Base-by-base conservation (phyloP, 1,140 invertebrate genomes). In the Zaprionus tsacasi region DNA sequence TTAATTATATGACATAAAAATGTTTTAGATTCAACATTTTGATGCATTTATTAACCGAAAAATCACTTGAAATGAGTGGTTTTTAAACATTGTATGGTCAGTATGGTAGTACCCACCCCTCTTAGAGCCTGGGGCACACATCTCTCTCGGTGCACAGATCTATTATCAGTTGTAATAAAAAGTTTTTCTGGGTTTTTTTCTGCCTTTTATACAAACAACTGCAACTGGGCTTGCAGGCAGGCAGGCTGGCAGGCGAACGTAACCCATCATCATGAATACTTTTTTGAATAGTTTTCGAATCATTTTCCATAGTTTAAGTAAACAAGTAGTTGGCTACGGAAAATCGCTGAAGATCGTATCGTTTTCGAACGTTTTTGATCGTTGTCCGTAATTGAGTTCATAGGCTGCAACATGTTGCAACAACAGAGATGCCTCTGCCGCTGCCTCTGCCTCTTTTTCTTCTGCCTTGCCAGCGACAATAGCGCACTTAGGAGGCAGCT, bases 1-100 rank as follows among this genome's bases (percentile, higher is more conserved):
- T 89, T 89, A 89, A 89, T 89, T 89, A 89, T 85, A 83, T 71
- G 76, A 89, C 85, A 89, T 89, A 90, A 89, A 90, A 85, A 81
- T 88, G 81, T 78, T 79, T 90, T 81, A 89, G 86, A 90, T 89
- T 72, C 78, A 89, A 74, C 85, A 81, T 85, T 89, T 90, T 85
- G 81, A 81, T 89, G 85, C 85, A 88, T 88, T 88, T 89, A 89
- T 88, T 79, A 89, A 81, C 81, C 85, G 81, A 89, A 89, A 90
- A 89, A 89, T 89, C 85, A 90, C 85, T 81, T 61, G 67, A 89
- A 89, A 89, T 86, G 67, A 86, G 78, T 63, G 69, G 69, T 65
- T 87, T 75, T 82, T 65, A 74, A 73, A 70, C 70, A 67, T 67
- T 59, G 43, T 57, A 72, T 57, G 59, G 17, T 40, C 21, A 21